Evolutionary conservation across 2,888 invertebrate species (phyloP), one percentile per base, ranked within the genome.

Genomic region (Plagodis dolabraria): DNA sequence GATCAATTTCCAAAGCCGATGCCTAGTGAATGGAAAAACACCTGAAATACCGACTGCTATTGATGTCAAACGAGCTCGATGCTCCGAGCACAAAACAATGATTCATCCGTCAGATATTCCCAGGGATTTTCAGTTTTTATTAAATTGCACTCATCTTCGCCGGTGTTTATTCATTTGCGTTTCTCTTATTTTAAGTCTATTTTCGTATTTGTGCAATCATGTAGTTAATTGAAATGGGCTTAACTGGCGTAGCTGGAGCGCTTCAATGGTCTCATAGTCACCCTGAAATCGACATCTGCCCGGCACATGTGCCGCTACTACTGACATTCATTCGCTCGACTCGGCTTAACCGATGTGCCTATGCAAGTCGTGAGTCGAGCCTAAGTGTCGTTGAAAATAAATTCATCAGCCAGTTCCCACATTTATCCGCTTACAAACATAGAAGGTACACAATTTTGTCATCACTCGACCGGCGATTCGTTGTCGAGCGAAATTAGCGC

Each of bases 401-500:
- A 54, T 54, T 60, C 47, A 64, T 57, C 63, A 52, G 58, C n/a
- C 55, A 58, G 53, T 55, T 55, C 57, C 61, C 57, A 57, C 61
- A 53, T 63, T 63, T 56, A 51, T 57, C 48, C 54, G 12, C 60
- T 55, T 54, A 55, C 42, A 64, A 59, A 57, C 57, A 60, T 66
- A 67, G 60, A 58, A 53, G 49, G 59, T 59, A 64, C 54, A 71
- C 75, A 76, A 80, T 72, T 77, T 77, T 76, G 79, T 80, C 80
- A 80, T 79, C 74, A 70, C 74, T 72, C 74, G 73, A 69, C 72
- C 69, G 78, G 69, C 78, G 72, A 83, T 78, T 77, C 79, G 79
- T 83, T 86, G 83, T 80, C 82, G 73, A 71, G 63, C 71, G 72
- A 87, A 89, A 90, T 88, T 86, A 87, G 80, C 82, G 80, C 73